Conservation (phyloP, 2,888 invertebrate species). For the Chrysolina americana region DNA sequence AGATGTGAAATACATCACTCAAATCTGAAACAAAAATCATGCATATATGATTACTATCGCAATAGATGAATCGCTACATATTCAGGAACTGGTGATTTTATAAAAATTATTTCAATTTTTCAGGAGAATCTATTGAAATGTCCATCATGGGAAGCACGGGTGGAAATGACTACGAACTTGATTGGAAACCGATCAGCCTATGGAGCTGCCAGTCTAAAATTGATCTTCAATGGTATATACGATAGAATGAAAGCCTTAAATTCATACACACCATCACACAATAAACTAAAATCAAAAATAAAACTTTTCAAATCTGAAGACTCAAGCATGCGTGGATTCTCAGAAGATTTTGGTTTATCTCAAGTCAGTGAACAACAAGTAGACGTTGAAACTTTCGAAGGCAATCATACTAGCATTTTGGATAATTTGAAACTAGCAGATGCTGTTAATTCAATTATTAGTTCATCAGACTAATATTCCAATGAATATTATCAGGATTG, state of each 20-base stretch:
- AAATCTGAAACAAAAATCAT: no score
- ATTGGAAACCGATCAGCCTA: not conserved
- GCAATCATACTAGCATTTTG: constrained; percentile 80
- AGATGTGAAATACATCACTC: no score
- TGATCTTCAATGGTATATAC: constrained; percentile 45
- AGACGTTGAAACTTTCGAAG: constrained; percentile 77
- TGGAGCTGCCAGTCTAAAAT: constrained; percentile 26
- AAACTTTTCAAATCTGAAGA: constrained; percentile 53
- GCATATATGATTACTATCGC: no score
- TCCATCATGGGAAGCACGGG: constrained; percentile 34
- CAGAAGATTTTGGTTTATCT: constrained; percentile 79
- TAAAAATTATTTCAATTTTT: not conserved
- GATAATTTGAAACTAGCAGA: constrained; percentile 76
- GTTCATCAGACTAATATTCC: no score
- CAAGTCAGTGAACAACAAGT: constrained; percentile 74
- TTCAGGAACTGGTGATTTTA: no score
- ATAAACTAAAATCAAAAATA: constrained; percentile 53
- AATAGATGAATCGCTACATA: no score
- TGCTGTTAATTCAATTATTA: constrained; percentile 70
- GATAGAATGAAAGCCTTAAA: constrained; percentile 49
- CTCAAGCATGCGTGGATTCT: constrained; percentile 51
- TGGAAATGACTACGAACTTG: constrained; percentile 24
- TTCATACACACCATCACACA: constrained; percentile 50
- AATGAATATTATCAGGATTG: no score
- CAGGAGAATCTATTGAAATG: constrained; percentile 37